Percentiles rank a stretch among this genome's conserved stretches.
Evolutionary conservation across 2,113 vertebrate species (phyloP).

Genomic region (Cardinalis cardinalis): DNA sequence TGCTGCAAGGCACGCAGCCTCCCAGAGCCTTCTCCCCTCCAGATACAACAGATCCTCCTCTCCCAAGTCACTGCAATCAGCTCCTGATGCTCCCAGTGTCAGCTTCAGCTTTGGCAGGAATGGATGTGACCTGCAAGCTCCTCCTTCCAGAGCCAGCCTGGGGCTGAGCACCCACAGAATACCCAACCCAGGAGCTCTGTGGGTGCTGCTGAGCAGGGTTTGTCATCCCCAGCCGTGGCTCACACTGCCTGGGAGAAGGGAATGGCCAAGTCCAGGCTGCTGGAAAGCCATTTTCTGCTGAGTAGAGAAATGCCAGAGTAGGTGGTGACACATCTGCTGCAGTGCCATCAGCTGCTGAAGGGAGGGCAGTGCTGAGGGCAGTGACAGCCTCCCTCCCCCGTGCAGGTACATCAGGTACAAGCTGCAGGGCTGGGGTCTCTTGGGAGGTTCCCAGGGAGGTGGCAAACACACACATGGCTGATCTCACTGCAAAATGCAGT

Average conservation of each 20-base stretch:
- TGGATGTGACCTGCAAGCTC: neutral
- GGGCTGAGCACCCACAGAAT: neutral
- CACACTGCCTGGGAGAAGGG: neutral
- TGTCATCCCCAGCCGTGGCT: neutral
- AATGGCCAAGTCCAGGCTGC: neutral
- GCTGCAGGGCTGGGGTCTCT: neutral
- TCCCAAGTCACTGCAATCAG: neutral
- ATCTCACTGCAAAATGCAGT: neutral
- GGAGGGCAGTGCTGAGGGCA: neutral
- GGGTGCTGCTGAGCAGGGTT: neutral
- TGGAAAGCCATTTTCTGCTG: neutral
- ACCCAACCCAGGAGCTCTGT: rapidly evolving
- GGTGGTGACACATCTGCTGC: neutral
- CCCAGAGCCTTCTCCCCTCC: neutral
- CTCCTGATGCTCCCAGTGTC: neutral
- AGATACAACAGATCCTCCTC: neutral
- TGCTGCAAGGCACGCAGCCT: neutral
- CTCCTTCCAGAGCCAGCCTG: neutral
- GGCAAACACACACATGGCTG: neutral
- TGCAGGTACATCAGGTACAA: rapidly evolving
- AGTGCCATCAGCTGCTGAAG: neutral
- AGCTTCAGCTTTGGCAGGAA: neutral
- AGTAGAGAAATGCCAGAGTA: neutral
- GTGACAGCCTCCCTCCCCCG: neutral
- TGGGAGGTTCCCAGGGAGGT: neutral